Conservation (phyloP, 1,140 invertebrate species). For the Copidosoma floridanum region DNA sequence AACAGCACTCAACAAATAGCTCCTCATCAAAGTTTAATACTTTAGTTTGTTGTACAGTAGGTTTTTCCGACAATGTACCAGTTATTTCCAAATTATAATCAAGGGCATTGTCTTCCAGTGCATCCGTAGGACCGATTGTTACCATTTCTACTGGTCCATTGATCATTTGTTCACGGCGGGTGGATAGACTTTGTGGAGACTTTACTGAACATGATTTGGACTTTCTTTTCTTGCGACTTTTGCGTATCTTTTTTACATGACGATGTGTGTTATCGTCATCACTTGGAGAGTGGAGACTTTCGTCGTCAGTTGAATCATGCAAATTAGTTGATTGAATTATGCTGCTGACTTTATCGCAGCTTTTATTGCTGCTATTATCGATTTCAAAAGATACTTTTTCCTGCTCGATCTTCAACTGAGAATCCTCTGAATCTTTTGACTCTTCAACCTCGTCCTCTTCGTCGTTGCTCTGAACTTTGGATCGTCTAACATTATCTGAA, state of each 20-base stretch:
- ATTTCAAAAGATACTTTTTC: conserved; percentile 8
- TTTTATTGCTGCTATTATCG: conserved; percentile 33
- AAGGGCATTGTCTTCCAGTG: conserved; percentile 50
- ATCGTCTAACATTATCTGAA: no score
- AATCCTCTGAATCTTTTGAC: background rate
- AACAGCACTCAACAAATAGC: conserved; percentile 53
- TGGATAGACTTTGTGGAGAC: conserved; percentile 32
- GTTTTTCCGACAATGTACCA: conserved; percentile 29
- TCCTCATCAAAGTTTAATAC: conserved; percentile 53
- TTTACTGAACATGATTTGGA: conserved; percentile 29
- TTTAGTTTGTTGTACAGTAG: conserved; percentile 39
- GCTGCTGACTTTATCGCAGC: conserved; percentile 31
- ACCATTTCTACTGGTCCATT: conserved; percentile 35
- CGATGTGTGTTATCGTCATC: conserved; percentile 14
- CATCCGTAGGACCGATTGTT: conserved; percentile 50
- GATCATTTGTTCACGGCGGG: conserved; percentile 30
- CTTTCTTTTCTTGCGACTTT: conserved; percentile 14
- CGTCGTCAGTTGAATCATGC: conserved; percentile 39
- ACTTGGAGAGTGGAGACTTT: conserved; percentile 28
- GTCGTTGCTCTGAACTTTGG: no score
- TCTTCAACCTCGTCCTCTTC: background rate
- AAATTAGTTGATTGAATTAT: conserved; percentile 31
- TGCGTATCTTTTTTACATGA: background rate
- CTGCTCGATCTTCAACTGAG: background rate
- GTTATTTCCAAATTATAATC: conserved; percentile 46